Conservation (phyloP, 2,888 invertebrate genomes). For the Meloe dianella region DNA sequence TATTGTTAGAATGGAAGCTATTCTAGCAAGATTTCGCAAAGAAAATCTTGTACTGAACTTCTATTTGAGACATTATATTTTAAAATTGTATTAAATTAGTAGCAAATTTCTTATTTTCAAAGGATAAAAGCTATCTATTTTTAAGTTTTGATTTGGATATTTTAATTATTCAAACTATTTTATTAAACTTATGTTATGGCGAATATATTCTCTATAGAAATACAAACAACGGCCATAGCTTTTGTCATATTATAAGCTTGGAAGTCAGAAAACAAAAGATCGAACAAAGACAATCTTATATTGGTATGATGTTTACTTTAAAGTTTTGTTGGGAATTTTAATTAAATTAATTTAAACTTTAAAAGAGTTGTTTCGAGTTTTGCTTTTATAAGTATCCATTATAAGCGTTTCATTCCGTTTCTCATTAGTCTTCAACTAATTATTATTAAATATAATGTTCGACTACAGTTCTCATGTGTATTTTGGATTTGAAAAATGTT, state of each 20-base stretch:
- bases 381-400: neutral
- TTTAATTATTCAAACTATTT: too few relatives aligned
- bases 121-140: too few relatives aligned
- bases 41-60: neutral
- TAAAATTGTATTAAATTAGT: neutral
- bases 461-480: too few relatives aligned
- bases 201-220: too few relatives aligned
- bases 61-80: neutral
- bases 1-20: neutral
- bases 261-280: neutral
- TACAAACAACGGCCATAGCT: too few relatives aligned
- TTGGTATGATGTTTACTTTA: neutral
- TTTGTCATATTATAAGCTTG: neutral
- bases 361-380: neutral
- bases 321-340: neutral
- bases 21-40: neutral
- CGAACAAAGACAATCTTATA: neutral
- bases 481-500: too few relatives aligned
- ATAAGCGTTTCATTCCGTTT: neutral
- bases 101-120: neutral
- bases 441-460: neutral
- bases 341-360: constrained; percentile 6
- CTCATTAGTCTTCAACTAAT: neutral
- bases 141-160: too few relatives aligned
- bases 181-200: too few relatives aligned